phyloP scores from a whole-genome alignment of 2,888 invertebrate genomes.

The Sinodicranocentrus sp. region DNA sequence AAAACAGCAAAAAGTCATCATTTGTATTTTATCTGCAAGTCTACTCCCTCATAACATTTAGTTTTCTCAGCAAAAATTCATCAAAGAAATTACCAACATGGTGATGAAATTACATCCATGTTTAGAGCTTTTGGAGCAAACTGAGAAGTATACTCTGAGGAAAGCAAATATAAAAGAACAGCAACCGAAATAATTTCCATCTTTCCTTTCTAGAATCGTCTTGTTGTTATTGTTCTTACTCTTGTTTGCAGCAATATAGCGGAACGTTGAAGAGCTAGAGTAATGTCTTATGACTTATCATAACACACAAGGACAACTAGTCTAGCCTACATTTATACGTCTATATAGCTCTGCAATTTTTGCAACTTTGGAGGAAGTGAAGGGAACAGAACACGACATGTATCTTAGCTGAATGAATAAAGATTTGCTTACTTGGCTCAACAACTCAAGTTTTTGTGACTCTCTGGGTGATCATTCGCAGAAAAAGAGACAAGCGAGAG shows the following conservation, averaged over 20 bases:
- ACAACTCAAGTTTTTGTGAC: slow-evolving; percentile 53
- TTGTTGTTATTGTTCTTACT: not conserved
- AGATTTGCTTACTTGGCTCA: slow-evolving; percentile 51
- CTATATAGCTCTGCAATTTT: not conserved
- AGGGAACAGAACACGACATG: not conserved
- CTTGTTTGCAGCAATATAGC: too few relatives aligned
- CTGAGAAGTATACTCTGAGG: not conserved
- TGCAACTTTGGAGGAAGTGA: not conserved
- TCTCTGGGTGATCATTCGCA: slow-evolving; percentile 54
- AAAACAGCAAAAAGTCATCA: too few relatives aligned
- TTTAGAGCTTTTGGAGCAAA: not conserved
- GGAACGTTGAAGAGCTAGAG: slow-evolving; percentile 1
- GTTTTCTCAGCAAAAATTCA: not conserved
- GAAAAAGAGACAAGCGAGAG: slow-evolving; percentile 32
- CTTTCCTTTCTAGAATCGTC: not conserved
- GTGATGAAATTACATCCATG: slow-evolving; percentile 1
- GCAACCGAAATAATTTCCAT: not conserved
- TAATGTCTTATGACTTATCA: slow-evolving; percentile 25
- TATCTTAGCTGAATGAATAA: slow-evolving; percentile 46
- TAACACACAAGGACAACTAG: not conserved
- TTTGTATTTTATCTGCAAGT: too few relatives aligned
- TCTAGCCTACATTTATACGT: not conserved
- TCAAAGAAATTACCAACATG: not conserved
- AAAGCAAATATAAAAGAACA: not conserved
- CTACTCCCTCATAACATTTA: too few relatives aligned